These are phyloP conservation scores for Calosoma granatense DNA, from an alignment of 1,140 invertebrate species.

Conservation along the genomic window DNA sequence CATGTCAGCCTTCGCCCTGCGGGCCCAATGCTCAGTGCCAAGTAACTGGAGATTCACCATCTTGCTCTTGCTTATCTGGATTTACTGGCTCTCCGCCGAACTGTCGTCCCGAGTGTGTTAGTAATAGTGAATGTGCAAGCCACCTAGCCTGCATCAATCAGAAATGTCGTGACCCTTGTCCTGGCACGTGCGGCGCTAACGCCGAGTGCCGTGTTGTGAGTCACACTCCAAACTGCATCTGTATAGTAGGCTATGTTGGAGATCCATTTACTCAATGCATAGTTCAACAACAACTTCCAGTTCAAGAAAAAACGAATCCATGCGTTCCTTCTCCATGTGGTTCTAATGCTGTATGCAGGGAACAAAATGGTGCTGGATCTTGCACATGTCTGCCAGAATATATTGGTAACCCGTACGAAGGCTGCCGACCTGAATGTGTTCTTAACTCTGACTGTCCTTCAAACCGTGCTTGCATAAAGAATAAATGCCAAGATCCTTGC, in stretches of 20 bases:
- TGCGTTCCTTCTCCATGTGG: constrained; percentile 58
- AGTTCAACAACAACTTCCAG: constrained; percentile 27
- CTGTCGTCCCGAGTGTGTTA: constrained; percentile 54
- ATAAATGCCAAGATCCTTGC: constrained; percentile 55
- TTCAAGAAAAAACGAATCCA: constrained; percentile 36
- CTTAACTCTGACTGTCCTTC: constrained; percentile 52
- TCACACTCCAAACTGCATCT: constrained; percentile 53
- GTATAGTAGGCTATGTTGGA: constrained; percentile 43
- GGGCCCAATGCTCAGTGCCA: constrained; percentile 58
- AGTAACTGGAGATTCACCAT: constrained; percentile 44
- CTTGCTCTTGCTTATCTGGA: constrained; percentile 52
- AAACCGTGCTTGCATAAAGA: constrained; percentile 46
- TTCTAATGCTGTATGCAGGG: constrained; percentile 51
- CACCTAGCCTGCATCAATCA: constrained; percentile 54
- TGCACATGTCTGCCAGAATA: constrained; percentile 58
- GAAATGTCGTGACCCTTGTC: constrained; percentile 58
- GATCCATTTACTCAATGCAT: constrained; percentile 47
- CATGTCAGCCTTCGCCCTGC: constrained; percentile 58
- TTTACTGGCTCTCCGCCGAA: constrained; percentile 53
- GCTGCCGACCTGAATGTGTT: constrained; percentile 54
- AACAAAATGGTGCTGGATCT: constrained; percentile 47
- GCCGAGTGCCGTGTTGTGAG: constrained; percentile 56
- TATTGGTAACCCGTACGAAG: constrained; percentile 61
- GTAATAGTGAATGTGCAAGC: constrained; percentile 50
- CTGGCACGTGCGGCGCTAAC: constrained; percentile 49